Evolutionary conservation across 2,888 invertebrate genomes (phyloP), one percentile per base, ranked within the genome.

Genomic region (Leuctra nigra): DNA sequence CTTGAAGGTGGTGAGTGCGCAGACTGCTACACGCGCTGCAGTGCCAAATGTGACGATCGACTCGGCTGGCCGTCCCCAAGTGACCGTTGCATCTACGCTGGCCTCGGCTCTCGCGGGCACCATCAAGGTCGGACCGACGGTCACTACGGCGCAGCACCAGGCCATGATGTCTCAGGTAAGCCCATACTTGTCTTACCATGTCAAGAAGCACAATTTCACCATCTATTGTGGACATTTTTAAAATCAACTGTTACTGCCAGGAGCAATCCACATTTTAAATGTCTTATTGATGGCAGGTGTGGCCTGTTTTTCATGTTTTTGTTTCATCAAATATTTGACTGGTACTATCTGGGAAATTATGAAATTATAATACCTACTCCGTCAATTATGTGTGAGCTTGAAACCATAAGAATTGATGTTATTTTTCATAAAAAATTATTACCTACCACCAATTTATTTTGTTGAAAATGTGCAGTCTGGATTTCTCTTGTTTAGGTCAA

Each of bases 1-100:
- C 2, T 36, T 56, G 11, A 59, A 80, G 80, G 80, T 81, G 57
- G 79, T 81, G 39, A 76, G 79, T 1, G 78, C 80, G 9, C 73
- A 77, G 11, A 77, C 79, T 0, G 71, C 38, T 13, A 61, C 58
- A 13, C 58, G 59, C 4, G 56, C 61, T 13, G 58, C 62, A 1
- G 64, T 65, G 6, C 65, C 66, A 13, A 66, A 64, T 57, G 63
- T 67, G 23, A 63, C 66, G 18, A 63, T 68, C 20, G 67, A 67
- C 53, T 58, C 73, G 11, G 72, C 77, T 56, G 68, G 80, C 44
- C 73, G 81, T 25, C 76, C 79, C 0, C 77, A 76, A 65, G 72
- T 72, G 14, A 65, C 70, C 11, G 60, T 63, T 11, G 66, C 67
- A 2, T 68, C 72, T 38, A 74, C 73, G 50, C 69, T 78, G 52